Base-by-base conservation (phyloP, 2,888 invertebrate genomes). In the Nipponacmea schrenckii region DNA sequence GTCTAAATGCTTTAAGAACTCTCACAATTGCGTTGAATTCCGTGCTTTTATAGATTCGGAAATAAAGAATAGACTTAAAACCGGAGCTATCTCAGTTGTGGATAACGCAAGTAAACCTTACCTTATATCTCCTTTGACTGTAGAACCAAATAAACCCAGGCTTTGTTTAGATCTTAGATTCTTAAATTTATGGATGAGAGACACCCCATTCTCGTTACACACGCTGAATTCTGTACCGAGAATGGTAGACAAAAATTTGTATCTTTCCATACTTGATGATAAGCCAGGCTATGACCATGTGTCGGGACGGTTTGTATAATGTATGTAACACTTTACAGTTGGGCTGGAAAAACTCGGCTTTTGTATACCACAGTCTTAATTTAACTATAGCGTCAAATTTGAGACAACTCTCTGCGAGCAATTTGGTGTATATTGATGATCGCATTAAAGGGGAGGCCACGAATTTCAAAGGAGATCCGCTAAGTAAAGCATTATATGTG, bases 221-320 rank as follows among this genome's bases (percentile, higher is more conserved):
- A 76, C 72, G 12, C 44, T 74, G 20, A 72, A 68, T 24, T 70
- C 74, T 0, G 67, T 76, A n/a, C 74, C 69, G 15, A 46, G 65
- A 15, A 31, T 76, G 24, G 45, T 74, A n/a, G 27, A 67, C 14
- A 71, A 64, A 27, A 64, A 66, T 46, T 24, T n/a, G 1, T 72
- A 45, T 26, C 64, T 76, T 56, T 56, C 64, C 1, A 46, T 44
- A 3, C 10, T 72, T 8, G 76, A 74, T 65, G 74, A 74, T 44
- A 74, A 74, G 44, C 71, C 70, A 14, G 74, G 76, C 4, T 76
- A 76, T 67, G 76, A 74, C 31, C 74, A 74, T 48, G 46, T 74
- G 69, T 26, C 74, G 71, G 68, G 72, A 65, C 7, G 71, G 71
- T 15, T 71, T 64, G 68, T 70, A 45, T 67, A 48, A 67, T 14